These are phyloP conservation scores for Phylloscopus whistleri DNA, from an alignment of 2,113 vertebrate genomes.

Conservation along the genomic window DNA sequence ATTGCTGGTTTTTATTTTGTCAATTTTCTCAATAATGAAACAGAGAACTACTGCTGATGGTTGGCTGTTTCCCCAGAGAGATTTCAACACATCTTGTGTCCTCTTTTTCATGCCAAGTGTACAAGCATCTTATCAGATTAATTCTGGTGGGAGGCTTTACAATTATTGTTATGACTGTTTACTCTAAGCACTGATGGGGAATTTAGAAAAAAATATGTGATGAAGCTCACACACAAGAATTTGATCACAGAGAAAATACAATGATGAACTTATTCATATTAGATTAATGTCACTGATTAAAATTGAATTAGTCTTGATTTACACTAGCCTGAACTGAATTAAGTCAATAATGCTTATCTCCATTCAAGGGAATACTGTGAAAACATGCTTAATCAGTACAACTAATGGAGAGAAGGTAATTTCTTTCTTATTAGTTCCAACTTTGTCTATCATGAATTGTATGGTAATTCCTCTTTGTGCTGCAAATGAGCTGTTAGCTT, in stretches of 20 bases:
- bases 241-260: not conserved
- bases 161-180: not conserved
- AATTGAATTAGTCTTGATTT: constrained; percentile 14
- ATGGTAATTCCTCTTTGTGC: not conserved
- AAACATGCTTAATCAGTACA: not conserved
- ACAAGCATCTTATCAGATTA: not conserved
- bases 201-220: not conserved
- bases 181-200: not conserved
- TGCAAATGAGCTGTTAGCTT: not conserved
- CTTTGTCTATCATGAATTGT: not conserved
- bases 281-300: not conserved
- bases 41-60: not conserved
- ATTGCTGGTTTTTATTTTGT: not conserved
- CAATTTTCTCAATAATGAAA: not conserved
- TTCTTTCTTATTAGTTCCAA: not conserved
- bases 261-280: not conserved
- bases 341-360: not conserved
- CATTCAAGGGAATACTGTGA: not conserved
- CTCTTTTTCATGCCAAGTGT: not conserved
- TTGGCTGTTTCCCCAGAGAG: not conserved
- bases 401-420: not conserved
- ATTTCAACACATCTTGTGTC: not conserved
- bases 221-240: not conserved
- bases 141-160: not conserved
- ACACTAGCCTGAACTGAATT: not conserved